These are phyloP conservation scores for Ariolimax columbianus DNA, from an alignment of 2,888 invertebrate species.

Conservation along the genomic window DNA sequence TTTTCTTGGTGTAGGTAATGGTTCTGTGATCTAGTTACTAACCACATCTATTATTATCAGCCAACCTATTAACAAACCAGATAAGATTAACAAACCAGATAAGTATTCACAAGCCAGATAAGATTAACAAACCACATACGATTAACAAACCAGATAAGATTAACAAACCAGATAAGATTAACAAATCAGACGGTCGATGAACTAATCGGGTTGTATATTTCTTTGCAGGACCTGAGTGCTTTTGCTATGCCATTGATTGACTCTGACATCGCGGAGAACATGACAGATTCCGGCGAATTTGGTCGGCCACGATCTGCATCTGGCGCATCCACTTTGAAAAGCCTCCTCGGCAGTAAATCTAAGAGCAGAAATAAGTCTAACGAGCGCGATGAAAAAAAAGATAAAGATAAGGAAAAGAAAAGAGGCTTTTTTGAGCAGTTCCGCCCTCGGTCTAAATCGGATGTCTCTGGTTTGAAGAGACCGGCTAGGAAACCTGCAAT, in stretches of 20 bases:
- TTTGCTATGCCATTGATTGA: constrained; percentile 76
- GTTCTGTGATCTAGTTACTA: too few species aligned
- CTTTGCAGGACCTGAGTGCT: constrained; percentile 75
- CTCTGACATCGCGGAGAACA: constrained; percentile 59
- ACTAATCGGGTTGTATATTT: too few species aligned
- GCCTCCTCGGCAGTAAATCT: constrained; percentile 64
- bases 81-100: too few species aligned
- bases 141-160: too few species aligned
- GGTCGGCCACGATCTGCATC: constrained; percentile 67
- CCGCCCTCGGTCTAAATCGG: constrained; percentile 75
- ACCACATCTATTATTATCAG: too few species aligned
- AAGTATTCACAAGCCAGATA: too few species aligned
- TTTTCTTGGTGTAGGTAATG: too few species aligned
- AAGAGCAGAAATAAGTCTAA: constrained; percentile 70
- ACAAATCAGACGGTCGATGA: too few species aligned
- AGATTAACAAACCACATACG: too few species aligned
- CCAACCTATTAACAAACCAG: too few species aligned
- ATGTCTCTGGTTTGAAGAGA: constrained; percentile 73
- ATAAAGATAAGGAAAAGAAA: constrained; percentile 67
- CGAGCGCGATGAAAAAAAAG: constrained; percentile 61
- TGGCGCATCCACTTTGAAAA: constrained; percentile 69
- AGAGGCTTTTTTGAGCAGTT: constrained; percentile 74
- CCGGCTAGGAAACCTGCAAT: constrained; percentile 64
- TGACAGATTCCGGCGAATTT: constrained; percentile 58
- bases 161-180: too few species aligned